A percentile compares a stretch with the other conserved stretches of the same genome.
These are phyloP conservation scores for Schizopygopsis pylzovi DNA, from an alignment of 2,797 vertebrate genomes.

Conservation along the genomic window DNA sequence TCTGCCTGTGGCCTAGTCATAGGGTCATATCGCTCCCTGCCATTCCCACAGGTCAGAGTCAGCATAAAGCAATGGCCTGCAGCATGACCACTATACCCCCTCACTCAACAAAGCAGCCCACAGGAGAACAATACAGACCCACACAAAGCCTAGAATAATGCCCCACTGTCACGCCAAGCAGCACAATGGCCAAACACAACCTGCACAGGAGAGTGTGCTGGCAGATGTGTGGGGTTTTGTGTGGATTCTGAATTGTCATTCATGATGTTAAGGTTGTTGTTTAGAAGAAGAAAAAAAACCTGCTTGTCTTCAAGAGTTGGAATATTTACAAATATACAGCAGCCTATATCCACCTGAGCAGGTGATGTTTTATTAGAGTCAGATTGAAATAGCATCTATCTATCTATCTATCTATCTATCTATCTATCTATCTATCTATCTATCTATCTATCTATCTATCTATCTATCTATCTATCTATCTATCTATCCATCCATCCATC, in stretches of 20 bases:
- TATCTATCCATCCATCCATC: background rate
- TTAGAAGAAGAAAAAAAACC: background rate
- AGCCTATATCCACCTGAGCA: background rate
- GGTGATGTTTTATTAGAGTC: background rate
- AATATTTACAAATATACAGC: background rate
- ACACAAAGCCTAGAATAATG: constrained; percentile 65
- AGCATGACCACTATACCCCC: constrained; percentile 54
- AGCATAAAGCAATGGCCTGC: constrained; percentile 62
- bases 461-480: background rate
- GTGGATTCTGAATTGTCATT: constrained; percentile 32
- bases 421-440: background rate
- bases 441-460: background rate
- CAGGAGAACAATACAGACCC: constrained; percentile 55
- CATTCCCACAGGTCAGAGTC: constrained; percentile 58
- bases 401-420: background rate
- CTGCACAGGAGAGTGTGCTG: constrained; percentile 38
- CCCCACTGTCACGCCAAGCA: constrained; percentile 55
- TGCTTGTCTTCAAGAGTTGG: constrained; percentile 6
- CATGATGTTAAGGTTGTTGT: constrained; percentile 35
- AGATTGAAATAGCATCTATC: background rate
- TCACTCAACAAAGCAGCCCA: constrained; percentile 56
- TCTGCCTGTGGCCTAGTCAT: constrained; percentile 52
- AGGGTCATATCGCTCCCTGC: constrained; percentile 52
- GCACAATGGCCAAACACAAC: constrained; percentile 53
- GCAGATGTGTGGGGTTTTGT: constrained; percentile 18